These are phyloP conservation scores for Zaprionus lineosus DNA, from an alignment of 2,888 invertebrate species.

Conservation along the genomic window DNA sequence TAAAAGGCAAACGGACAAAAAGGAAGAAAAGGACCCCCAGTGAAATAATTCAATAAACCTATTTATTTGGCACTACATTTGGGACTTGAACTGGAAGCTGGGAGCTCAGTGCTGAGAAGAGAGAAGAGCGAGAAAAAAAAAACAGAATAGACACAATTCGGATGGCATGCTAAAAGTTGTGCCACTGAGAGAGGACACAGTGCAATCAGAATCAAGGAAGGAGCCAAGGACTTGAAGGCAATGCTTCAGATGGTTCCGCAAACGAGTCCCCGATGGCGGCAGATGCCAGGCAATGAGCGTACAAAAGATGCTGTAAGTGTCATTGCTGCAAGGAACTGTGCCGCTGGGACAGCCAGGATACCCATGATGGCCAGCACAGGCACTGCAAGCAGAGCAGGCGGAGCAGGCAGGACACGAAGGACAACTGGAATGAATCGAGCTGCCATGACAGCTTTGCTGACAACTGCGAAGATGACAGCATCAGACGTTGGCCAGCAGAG, in stretches of 20 bases:
- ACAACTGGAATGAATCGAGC: neutral
- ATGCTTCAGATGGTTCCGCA: conserved; percentile 55
- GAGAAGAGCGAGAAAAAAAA: too few relatives aligned
- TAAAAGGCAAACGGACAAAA: conserved; percentile 23
- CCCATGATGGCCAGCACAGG: conserved; percentile 16
- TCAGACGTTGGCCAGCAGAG: conserved; percentile 29
- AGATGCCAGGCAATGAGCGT: conserved; percentile 55
- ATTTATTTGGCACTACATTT: conserved; percentile 58
- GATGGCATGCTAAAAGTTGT: conserved; percentile 69
- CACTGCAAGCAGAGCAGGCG: conserved; percentile 27
- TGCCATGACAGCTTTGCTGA: too few relatives aligned
- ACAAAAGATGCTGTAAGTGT: conserved; percentile 69
- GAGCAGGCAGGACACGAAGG: conserved; percentile 5
- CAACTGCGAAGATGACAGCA: neutral
- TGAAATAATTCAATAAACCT: conserved; percentile 74
- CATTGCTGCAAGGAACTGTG: conserved; percentile 68
- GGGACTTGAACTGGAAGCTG: neutral
- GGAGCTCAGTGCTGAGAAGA: conserved; percentile 13
- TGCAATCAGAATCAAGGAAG: conserved; percentile 58
- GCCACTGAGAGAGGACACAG: conserved; percentile 48
- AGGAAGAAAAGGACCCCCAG: conserved; percentile 21
- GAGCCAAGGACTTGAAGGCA: conserved; percentile 38
- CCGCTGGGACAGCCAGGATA: conserved; percentile 57
- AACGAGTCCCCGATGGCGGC: conserved; percentile 72
- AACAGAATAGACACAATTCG: conserved; percentile 52